Conservation (phyloP, 2,888 invertebrate species). For the Drosophila anomalata region DNA sequence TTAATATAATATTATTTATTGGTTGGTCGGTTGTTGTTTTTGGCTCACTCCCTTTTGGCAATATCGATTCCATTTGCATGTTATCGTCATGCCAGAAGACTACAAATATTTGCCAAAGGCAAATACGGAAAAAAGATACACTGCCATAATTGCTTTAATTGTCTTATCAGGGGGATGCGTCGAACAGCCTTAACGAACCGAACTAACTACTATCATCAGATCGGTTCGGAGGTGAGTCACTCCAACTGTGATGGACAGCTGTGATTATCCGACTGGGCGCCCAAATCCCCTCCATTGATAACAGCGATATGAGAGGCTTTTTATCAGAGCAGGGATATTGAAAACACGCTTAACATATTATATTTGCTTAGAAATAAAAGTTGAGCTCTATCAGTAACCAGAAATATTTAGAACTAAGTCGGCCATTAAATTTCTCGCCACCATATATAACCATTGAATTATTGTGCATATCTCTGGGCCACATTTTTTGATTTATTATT, state of each 20-base stretch:
- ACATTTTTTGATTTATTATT: conserved; percentile 45
- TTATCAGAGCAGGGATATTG: neutral
- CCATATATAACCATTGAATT: conserved; percentile 19
- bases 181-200: conserved; percentile 1
- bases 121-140: conserved; percentile 38
- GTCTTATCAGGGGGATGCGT: conserved; percentile 52
- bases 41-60: conserved; percentile 10
- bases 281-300: conserved; percentile 1
- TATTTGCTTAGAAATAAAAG: neutral
- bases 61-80: conserved; percentile 54
- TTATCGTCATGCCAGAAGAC: conserved; percentile 28
- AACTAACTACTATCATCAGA: conserved; percentile 9
- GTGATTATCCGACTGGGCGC: conserved; percentile 11
- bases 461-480: conserved; percentile 24
- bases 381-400: neutral
- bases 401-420: conserved; percentile 1
- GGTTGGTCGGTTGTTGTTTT: neutral
- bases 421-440: neutral
- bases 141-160: conserved; percentile 59
- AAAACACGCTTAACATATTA: neutral
- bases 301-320: neutral
- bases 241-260: neutral
- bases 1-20: conserved; percentile 1
- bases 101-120: conserved; percentile 36
- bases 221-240: conserved; percentile 18